Percentiles rank a stretch among this genome's conserved stretches.
These are phyloP conservation scores for Pimpla rufipes DNA, from an alignment of 2,888 invertebrate genomes.

Conservation along the genomic window DNA sequence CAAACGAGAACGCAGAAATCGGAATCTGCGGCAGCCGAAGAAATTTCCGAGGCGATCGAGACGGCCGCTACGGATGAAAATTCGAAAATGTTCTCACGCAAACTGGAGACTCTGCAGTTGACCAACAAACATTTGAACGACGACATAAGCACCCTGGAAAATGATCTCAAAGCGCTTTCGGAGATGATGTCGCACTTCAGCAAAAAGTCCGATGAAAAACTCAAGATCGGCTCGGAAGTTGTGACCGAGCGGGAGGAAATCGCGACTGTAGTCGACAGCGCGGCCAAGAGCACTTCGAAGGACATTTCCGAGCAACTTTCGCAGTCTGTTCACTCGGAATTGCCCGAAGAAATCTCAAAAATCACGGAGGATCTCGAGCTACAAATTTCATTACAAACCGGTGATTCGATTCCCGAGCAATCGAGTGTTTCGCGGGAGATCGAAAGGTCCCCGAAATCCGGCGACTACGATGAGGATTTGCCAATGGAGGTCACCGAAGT, in stretches of 20 bases:
- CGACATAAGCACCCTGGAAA: conserved; percentile 82
- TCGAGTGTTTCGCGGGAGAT: background rate
- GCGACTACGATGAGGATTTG: conserved; percentile 54
- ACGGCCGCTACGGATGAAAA: conserved; percentile 47
- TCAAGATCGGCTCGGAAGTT: conserved; percentile 60
- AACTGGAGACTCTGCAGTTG: conserved; percentile 78
- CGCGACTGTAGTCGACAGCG: conserved; percentile 43
- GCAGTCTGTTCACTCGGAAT: conserved; percentile 55
- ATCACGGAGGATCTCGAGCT: conserved; percentile 41
- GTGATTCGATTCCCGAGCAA: conserved; percentile 20
- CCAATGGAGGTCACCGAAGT: conserved; percentile 67
- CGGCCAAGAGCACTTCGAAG: conserved; percentile 74
- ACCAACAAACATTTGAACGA: conserved; percentile 82
- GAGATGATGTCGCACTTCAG: conserved; percentile 82
- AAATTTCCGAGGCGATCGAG: conserved; percentile 52
- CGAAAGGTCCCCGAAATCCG: conserved; percentile 27
- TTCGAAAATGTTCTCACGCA: conserved; percentile 73
- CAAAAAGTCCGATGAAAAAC: conserved; percentile 79
- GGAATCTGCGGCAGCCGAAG: conserved; percentile 18
- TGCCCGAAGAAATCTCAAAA: conserved; percentile 51
- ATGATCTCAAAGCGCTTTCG: conserved; percentile 81
- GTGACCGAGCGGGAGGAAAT: conserved; percentile 36
- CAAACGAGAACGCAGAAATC: conserved; percentile 7
- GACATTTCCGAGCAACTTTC: conserved; percentile 78
- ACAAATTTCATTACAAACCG: conserved; percentile 15